Conservation (phyloP, 2,797 vertebrate genomes). For the Rhincodon typus region DNA sequence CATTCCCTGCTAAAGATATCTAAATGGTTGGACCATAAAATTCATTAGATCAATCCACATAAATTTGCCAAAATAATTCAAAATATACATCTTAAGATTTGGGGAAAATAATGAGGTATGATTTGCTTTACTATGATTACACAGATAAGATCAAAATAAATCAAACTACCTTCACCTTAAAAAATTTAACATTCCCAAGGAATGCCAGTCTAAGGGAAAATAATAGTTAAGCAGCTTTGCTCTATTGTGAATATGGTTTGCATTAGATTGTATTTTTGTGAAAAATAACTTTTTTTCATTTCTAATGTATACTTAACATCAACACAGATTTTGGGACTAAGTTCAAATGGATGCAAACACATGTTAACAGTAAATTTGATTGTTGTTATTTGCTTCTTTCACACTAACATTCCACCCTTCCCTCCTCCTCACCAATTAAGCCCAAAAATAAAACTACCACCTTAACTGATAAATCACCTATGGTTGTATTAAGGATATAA, state of each 20-base stretch:
- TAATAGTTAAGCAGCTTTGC: not conserved
- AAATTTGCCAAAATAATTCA: not conserved
- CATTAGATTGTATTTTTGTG: not conserved
- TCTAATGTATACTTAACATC: not conserved
- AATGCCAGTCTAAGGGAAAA: not conserved
- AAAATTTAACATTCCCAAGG: not conserved
- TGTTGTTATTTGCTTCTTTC: not conserved
- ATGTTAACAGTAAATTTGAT: not conserved
- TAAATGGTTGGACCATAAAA: not conserved
- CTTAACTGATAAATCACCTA: not conserved
- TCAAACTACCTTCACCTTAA: not conserved
- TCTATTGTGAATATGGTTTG: not conserved
- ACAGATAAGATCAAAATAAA: not conserved
- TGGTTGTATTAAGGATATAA: not conserved
- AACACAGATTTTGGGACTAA: not conserved
- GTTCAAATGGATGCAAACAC: not conserved
- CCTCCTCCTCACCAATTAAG: not conserved
- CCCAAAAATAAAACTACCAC: not conserved
- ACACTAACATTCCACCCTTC: not conserved
- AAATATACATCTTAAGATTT: not conserved
- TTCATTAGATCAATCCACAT: not conserved
- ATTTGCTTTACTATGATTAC: not conserved
- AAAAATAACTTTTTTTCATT: too few species aligned
- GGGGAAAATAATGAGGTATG: not conserved
- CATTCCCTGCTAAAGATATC: not conserved